These are phyloP conservation scores for Ceramica pisi DNA, from an alignment of 2,888 invertebrate species.

Conservation along the genomic window DNA sequence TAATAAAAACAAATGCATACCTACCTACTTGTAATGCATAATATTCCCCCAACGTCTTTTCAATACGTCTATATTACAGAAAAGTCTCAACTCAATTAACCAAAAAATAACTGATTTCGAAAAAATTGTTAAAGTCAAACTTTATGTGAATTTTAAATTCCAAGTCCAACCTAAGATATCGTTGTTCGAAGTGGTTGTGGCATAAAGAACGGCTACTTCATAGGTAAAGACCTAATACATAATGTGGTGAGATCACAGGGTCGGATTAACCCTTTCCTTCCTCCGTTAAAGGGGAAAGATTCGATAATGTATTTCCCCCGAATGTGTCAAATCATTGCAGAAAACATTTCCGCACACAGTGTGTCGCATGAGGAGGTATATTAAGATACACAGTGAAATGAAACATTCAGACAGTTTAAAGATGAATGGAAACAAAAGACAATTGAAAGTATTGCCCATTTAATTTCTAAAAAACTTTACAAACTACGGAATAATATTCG, in stretches of 20 bases:
- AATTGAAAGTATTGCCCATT: background rate
- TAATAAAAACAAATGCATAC: slow-evolving; percentile 5
- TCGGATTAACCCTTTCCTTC: slow-evolving; percentile 22
- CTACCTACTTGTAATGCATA: slow-evolving; percentile 11
- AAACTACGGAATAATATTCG: background rate
- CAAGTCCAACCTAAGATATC: too few species aligned
- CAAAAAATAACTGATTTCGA: too few species aligned
- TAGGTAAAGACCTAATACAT: too few species aligned
- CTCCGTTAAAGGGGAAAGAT: slow-evolving; percentile 10
- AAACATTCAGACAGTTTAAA: background rate
- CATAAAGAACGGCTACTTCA: too few species aligned
- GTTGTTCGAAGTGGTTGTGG: too few species aligned
- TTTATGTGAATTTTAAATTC: too few species aligned
- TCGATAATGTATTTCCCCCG: slow-evolving; percentile 29
- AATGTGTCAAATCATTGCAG: slow-evolving; percentile 41
- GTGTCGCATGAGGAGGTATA: slow-evolving; percentile 12
- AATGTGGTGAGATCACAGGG: background rate
- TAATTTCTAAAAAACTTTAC: background rate
- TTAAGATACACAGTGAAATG: background rate
- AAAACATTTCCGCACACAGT: slow-evolving; percentile 27
- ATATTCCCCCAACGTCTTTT: slow-evolving; percentile 2
- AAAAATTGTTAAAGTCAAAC: too few species aligned
- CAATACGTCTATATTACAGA: too few species aligned
- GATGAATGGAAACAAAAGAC: background rate
- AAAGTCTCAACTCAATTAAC: too few species aligned